These are phyloP conservation scores for Gnathonemus longibarbis DNA, from an alignment of 2,113 vertebrate species.

Conservation along the genomic window DNA sequence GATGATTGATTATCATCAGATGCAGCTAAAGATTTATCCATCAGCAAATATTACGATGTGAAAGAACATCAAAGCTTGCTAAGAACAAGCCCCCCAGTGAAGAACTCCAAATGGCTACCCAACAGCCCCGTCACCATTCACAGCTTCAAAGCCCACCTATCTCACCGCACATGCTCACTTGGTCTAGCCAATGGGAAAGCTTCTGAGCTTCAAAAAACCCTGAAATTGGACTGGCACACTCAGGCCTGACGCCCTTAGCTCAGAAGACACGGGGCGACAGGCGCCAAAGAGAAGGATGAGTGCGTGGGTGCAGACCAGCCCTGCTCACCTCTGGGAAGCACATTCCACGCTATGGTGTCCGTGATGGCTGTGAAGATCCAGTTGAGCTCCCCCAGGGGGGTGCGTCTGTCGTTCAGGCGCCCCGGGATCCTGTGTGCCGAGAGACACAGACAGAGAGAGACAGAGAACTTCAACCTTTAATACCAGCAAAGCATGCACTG, in stretches of 20 bases:
- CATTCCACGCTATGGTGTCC: conserved; percentile 96
- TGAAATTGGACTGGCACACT: neutral
- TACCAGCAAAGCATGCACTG: neutral
- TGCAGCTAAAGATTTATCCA: conserved; percentile 43
- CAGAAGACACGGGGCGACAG: neutral
- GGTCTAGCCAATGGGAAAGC: neutral
- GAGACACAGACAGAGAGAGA: neutral
- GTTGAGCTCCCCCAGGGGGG: conserved; percentile 92
- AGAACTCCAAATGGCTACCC: neutral
- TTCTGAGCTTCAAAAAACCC: neutral
- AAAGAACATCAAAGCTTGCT: neutral
- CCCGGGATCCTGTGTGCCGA: conserved; percentile 77
- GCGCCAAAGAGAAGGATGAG: neutral
- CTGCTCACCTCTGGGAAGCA: conserved; percentile 81
- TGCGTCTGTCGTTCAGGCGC: conserved; percentile 90
- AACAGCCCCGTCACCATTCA: neutral
- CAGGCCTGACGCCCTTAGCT: neutral
- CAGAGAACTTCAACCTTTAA: neutral
- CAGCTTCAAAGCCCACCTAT: neutral
- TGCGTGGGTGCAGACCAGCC: neutral
- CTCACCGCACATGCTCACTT: neutral
- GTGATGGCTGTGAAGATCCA: conserved; percentile 99
- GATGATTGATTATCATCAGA: conserved; percentile 48
- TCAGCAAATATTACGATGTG: conserved; percentile 34
- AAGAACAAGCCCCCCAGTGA: neutral